Evolutionary conservation across 1,140 invertebrate species (phyloP), one percentile per base, ranked within the genome.

Genomic region (Copidosoma floridanum): DNA sequence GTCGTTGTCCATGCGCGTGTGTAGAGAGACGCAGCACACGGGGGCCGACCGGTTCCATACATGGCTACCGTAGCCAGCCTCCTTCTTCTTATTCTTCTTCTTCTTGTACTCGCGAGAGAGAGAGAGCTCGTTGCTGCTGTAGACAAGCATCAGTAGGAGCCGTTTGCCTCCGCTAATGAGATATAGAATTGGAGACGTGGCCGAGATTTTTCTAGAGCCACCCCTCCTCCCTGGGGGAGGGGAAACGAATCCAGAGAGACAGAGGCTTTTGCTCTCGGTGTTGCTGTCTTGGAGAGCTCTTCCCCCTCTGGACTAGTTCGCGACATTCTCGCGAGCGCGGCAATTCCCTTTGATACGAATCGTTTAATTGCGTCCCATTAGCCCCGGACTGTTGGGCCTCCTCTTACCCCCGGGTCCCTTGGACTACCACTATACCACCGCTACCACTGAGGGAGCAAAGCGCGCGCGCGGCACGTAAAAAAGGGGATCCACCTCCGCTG

Each of bases 311-410:
- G 3, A 44, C 71, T 78, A 77, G 77, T 74, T 77, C 78, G 74
- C 77, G 76, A 75, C 76, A 79, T 78, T 78, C 77, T 71, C 77
- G 78, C 74, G 74, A 71, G 68, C 71, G 23, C 37, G 74, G 77
- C 78, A 75, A 76, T 68, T 71, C 72, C 75, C 79, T 81, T 81
- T 81, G 79, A 81, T 78, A 77, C 75, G 71, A 78, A 80, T 80
- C 79, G 67, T 79, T 80, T 81, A 81, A 81, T 81, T 81, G 79
- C 77, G 73, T 75, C 77, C 79, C 78, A 81, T 81, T 81, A 81
- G 79, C 75, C 67, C 70, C 69, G 67, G 58, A 61, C 61, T 65
- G 63, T 64, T 67, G 18, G 38, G 23, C 38, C 47, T 29, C 41
- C 24, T 32, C 32, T 53, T 16, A 26, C 57, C n/a, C 38, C n/a